Evolutionary conservation across 2,888 invertebrate genomes (phyloP).

Genomic region (Idaea biselata): DNA sequence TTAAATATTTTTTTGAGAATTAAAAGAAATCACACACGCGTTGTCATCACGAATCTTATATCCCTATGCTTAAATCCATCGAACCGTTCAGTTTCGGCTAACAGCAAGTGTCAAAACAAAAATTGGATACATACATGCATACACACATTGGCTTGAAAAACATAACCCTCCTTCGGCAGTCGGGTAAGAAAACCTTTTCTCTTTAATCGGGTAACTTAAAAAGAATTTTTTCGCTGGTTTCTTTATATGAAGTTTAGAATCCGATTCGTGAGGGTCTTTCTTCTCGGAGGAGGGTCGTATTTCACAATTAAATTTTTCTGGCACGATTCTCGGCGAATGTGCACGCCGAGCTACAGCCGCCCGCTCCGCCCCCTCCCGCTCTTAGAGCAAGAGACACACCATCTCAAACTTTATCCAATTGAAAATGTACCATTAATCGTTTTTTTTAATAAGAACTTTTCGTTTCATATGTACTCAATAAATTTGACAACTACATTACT

Average conservation of each 20-base stretch:
- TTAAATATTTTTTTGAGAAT: no score
- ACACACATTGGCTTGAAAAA: no score
- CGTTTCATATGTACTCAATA: no score
- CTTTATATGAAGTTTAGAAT: neutral
- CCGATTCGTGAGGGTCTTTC: neutral
- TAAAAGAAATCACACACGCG: no score
- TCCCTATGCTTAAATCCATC: no score
- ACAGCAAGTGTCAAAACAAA: no score
- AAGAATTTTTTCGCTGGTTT: neutral
- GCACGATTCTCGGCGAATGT: slow-evolving; percentile 64
- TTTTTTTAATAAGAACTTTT: no score
- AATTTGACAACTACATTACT: no score
- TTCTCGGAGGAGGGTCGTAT: slow-evolving; percentile 48
- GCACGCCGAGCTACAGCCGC: slow-evolving; percentile 62
- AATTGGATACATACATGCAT: no score
- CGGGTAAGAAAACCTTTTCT: neutral
- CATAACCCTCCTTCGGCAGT: no score
- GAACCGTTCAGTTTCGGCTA: no score
- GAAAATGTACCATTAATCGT: neutral
- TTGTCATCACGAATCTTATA: no score
- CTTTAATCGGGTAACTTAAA: neutral
- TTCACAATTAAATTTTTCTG: slow-evolving; percentile 79
- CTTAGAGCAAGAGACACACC: neutral
- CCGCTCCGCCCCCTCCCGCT: neutral
- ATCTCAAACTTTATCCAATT: slow-evolving; percentile 43